A percentile compares a stretch with the other conserved stretches of the same genome.
Conservation (phyloP, 2,888 invertebrate species). For the Maniola hyperantus region DNA sequence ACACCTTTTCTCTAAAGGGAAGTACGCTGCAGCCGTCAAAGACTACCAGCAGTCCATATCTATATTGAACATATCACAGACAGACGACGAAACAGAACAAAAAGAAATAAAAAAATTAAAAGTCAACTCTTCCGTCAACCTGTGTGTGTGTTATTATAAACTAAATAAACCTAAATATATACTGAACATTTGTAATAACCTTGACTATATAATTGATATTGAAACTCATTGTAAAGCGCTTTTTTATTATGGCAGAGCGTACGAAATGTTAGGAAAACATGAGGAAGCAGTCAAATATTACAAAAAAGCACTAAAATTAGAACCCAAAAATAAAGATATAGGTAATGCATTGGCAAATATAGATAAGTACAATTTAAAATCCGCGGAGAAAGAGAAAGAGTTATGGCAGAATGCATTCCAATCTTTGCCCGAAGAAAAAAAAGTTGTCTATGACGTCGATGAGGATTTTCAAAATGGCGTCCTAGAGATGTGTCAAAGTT, state of each 20-base stretch:
- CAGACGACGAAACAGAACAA: slow-evolving; percentile 51
- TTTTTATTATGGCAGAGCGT: slow-evolving; percentile 65
- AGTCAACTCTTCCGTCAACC: slow-evolving; percentile 59
- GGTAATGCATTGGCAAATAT: slow-evolving; percentile 57
- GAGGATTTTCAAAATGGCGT: slow-evolving; percentile 62
- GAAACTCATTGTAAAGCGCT: slow-evolving; percentile 66
- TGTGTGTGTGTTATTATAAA: slow-evolving; percentile 70
- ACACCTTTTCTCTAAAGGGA: slow-evolving; percentile 52
- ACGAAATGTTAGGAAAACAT: slow-evolving; percentile 57
- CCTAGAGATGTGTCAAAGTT: slow-evolving; percentile 63
- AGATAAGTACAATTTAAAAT: slow-evolving; percentile 53
- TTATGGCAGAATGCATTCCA: slow-evolving; percentile 69
- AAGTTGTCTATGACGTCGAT: slow-evolving; percentile 57
- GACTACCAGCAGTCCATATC: slow-evolving; percentile 65
- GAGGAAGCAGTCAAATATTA: slow-evolving; percentile 62
- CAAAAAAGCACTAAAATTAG: slow-evolving; percentile 67
- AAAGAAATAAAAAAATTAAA: slow-evolving; percentile 55
- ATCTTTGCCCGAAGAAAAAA: slow-evolving; percentile 42
- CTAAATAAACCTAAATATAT: slow-evolving; percentile 64
- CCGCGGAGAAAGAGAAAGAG: slow-evolving; percentile 52
- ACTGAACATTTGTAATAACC: slow-evolving; percentile 62
- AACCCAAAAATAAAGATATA: slow-evolving; percentile 72
- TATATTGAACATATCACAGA: slow-evolving; percentile 55
- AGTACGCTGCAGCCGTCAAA: slow-evolving; percentile 56
- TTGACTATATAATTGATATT: slow-evolving; percentile 59